Conservation (phyloP, 2,797 vertebrate species). For the Thunnus albacares region DNA sequence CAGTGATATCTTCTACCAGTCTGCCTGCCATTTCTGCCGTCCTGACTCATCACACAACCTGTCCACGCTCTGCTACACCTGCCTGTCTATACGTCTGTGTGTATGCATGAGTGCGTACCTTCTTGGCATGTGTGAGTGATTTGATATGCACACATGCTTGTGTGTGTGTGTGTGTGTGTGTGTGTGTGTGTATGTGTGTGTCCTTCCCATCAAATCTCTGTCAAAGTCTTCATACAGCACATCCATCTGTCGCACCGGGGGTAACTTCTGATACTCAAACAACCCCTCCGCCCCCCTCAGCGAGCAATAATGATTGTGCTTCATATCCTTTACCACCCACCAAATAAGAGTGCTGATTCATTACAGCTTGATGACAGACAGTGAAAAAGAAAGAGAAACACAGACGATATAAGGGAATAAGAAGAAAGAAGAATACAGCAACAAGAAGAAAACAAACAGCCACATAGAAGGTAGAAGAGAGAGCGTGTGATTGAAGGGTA, state of each 20-base stretch:
- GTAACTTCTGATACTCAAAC: constrained; percentile 50
- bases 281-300: not conserved
- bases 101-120: constrained; percentile 28
- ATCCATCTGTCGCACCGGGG: constrained; percentile 55
- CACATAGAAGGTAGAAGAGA: constrained; percentile 32
- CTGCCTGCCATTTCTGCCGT: constrained; percentile 42
- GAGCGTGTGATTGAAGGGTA: constrained; percentile 33
- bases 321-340: constrained; percentile 66
- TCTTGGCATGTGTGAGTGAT: constrained; percentile 48
- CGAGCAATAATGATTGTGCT: constrained; percentile 57
- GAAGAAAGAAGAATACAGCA: not conserved
- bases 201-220: constrained; percentile 45
- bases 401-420: constrained; percentile 27
- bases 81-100: constrained; percentile 52
- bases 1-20: constrained; percentile 41
- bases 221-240: constrained; percentile 42
- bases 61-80: constrained; percentile 68
- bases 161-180: constrained; percentile 16
- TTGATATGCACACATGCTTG: constrained; percentile 41
- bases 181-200: constrained; percentile 22
- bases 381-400: constrained; percentile 29
- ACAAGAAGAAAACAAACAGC: constrained; percentile 39
- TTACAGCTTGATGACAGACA: constrained; percentile 69
- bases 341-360: constrained; percentile 72
- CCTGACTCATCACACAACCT: constrained; percentile 56